These are phyloP conservation scores for Rhodinocichla rosea DNA, from an alignment of 2,113 vertebrate species.

Conservation along the genomic window DNA sequence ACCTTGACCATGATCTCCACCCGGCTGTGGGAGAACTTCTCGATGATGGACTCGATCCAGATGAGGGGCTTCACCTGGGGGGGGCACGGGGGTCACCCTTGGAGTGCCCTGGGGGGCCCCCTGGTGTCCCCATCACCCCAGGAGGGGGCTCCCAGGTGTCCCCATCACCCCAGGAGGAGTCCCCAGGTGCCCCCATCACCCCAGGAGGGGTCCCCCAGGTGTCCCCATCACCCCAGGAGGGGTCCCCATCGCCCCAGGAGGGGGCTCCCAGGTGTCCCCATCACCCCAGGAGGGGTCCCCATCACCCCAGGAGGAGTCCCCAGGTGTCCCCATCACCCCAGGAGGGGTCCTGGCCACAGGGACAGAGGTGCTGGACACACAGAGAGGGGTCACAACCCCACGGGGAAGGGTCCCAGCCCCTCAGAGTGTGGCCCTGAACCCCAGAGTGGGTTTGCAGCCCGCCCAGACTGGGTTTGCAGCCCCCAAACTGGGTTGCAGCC, in stretches of 20 bases:
- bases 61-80: conserved; percentile 89
- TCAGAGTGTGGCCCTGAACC: too few species aligned
- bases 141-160: fast-evolving
- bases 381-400: not conserved
- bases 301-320: fast-evolving
- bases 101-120: too few species aligned
- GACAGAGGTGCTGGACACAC: not conserved
- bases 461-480: not conserved
- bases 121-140: fast-evolving
- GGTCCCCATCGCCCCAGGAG: too few species aligned
- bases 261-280: fast-evolving
- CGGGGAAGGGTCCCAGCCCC: too few species aligned
- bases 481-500: not conserved
- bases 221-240: not conserved
- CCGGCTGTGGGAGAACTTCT: conserved; percentile 92
- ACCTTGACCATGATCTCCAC: conserved; percentile 93
- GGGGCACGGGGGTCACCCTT: not conserved
- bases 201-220: too few species aligned
- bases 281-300: not conserved
- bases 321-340: fast-evolving
- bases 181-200: too few species aligned
- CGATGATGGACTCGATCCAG: conserved; percentile 94
- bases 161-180: not conserved
- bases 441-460: fast-evolving
- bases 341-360: not conserved